Conservation (phyloP, 2,113 vertebrate genomes). For the Galemys pyrenaicus region DNA sequence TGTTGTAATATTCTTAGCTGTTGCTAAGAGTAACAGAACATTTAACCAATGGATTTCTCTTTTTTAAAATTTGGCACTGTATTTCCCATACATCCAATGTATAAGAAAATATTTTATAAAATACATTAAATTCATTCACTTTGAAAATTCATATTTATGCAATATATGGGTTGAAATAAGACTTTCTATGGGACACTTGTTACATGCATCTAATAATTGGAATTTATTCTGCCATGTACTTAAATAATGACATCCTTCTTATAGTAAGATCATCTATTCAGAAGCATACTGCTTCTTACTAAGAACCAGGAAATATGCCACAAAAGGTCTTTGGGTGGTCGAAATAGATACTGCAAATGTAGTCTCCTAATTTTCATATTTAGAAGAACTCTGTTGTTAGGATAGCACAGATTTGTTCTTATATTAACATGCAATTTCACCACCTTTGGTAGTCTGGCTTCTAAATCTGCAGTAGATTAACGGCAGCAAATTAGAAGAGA, state of each 20-base stretch:
- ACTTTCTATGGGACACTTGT: constrained; percentile 42
- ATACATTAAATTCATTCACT: neutral
- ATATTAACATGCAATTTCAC: neutral
- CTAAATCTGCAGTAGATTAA: constrained; percentile 58
- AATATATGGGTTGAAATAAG: constrained; percentile 47
- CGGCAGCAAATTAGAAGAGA: constrained; percentile 60
- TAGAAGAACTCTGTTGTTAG: neutral
- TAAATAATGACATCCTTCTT: constrained; percentile 2
- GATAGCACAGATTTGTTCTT: neutral
- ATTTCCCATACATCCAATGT: constrained; percentile 20
- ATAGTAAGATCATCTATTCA: constrained; percentile 31
- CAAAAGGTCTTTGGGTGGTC: neutral
- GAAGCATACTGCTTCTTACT: neutral
- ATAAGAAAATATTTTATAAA: constrained; percentile 54
- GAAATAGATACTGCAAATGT: neutral
- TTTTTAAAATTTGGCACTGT: constrained; percentile 43
- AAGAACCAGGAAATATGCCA: neutral
- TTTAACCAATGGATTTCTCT: constrained; percentile 61
- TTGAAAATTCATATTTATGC: constrained; percentile 20
- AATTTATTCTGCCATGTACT: neutral
- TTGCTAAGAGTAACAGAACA: constrained; percentile 13
- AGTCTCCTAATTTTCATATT: neutral
- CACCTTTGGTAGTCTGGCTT: constrained; percentile 59
- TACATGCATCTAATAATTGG: neutral
- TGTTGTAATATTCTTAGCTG: neutral